These are phyloP conservation scores for Proteles cristata DNA, from an alignment of 2,113 vertebrate genomes.

Conservation along the genomic window DNA sequence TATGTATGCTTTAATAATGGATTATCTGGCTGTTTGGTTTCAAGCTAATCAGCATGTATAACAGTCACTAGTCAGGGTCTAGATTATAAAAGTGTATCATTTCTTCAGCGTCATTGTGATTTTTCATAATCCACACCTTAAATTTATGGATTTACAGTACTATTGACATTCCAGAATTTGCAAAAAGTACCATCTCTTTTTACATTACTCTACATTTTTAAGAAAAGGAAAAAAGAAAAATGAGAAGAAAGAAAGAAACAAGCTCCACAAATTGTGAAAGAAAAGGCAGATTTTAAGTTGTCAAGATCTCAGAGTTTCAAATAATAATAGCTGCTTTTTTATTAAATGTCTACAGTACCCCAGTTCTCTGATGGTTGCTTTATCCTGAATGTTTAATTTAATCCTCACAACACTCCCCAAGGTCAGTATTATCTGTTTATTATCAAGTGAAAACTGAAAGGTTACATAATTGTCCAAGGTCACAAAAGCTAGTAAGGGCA, in stretches of 20 bases:
- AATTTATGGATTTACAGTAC: not conserved
- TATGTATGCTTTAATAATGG: not conserved
- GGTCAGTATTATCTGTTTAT: conserved; percentile 19
- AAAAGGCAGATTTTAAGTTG: not conserved
- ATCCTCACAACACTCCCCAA: not conserved
- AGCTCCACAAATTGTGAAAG: not conserved
- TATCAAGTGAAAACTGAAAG: conserved; percentile 35
- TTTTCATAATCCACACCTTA: conserved; percentile 20
- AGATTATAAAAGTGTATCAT: conserved; percentile 13
- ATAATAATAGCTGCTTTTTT: conserved; percentile 26
- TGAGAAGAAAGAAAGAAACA: not conserved
- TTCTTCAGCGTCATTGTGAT: not conserved
- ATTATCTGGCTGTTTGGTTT: conserved; percentile 28
- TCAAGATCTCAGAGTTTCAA: not conserved
- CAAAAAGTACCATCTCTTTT: conserved; percentile 5
- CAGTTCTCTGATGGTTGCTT: not conserved
- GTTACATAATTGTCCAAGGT: conserved; percentile 39
- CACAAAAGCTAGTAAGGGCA: not conserved
- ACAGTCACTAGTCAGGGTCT: not conserved
- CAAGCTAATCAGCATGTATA: not conserved
- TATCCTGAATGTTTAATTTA: conserved; percentile 24
- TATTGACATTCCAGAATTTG: conserved; percentile 21
- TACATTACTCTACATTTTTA: not conserved
- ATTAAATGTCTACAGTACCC: not conserved
- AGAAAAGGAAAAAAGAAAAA: not conserved